phyloP scores from a whole-genome alignment of 2,888 invertebrate genomes.

The Microctonus hyperodae region DNA sequence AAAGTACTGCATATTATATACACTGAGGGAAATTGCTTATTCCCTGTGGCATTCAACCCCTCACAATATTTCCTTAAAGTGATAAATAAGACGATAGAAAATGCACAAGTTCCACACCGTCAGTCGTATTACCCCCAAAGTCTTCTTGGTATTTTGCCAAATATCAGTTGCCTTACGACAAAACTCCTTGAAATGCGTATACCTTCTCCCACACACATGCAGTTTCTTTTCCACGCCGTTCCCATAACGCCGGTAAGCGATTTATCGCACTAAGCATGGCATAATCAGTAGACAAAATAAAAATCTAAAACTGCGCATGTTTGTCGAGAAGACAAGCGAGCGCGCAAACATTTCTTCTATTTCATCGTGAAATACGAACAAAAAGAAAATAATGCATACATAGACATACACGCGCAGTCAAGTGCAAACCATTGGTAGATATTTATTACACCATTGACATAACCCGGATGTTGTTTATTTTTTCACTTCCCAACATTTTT shows the following conservation, averaged over 20 bases:
- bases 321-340: conserved; percentile 23
- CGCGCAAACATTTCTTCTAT: conserved; percentile 26
- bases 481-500: conserved; percentile 15
- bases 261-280: conserved; percentile 33
- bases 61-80: neutral
- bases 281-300: conserved; percentile 30
- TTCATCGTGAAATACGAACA: conserved; percentile 23
- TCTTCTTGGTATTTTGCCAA: conserved; percentile 29
- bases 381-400: conserved; percentile 27
- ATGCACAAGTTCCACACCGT: neutral
- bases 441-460: conserved; percentile 42
- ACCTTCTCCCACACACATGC: conserved; percentile 19
- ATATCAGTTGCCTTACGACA: conserved; percentile 21
- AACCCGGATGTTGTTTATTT: conserved; percentile 28
- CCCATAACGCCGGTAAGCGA: conserved; percentile 20
- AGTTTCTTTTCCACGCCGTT: neutral
- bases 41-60: neutral
- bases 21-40: neutral
- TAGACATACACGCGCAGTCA: conserved; percentile 37
- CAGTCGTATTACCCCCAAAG: conserved; percentile 7
- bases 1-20: too few relatives aligned
- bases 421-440: conserved; percentile 43
- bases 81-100: conserved; percentile 11
- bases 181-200: conserved; percentile 20
- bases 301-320: conserved; percentile 24